Base-by-base conservation (phyloP, 2,113 vertebrate species). In the Callaeas wilsoni region DNA sequence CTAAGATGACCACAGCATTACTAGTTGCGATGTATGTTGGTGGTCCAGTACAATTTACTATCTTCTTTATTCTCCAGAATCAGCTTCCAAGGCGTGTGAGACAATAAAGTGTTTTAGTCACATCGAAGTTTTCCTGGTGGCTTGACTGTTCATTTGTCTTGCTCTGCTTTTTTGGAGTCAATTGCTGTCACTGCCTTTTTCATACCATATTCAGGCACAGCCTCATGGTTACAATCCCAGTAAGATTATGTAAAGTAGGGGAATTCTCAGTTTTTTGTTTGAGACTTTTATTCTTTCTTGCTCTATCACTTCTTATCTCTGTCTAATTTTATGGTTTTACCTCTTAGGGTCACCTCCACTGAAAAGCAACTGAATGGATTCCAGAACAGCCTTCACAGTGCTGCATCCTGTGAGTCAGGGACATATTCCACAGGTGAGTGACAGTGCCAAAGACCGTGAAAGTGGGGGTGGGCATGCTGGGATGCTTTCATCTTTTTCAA, bases 401-500 rank as follows among this genome's bases (percentile, higher is more conserved):
- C 97, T 73, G 52, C 73, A 63, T 86, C 97, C 77, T 97, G 90
- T 80, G 91, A 97, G 83, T 93, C 96, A 92, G 60, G 94, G 64
- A 60, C 93, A 85, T 96, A 91, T 82, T 95, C 98, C 64, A 77
- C 97, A 98, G 98, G 98, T 98, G 47, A 98, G 97, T 96, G 55
- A 63, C 81, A 76, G 74, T 87, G 50, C 67, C 15, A 33, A 81
- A 41, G 26, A 52, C 52, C 2, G 5, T 10, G 35, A 62, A 64
- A 26, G 71, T 25, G 25, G 52, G 49, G 39, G 65, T 84, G 67
- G 62, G 53, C 35, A 71, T 64, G 60, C 64, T 75, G 60, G 47
- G 86, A 41, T 89, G 52, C 49, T 90, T 95, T 94, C 25, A 63
- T 88, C 81, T 93, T 86, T 84, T 53, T 92, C 83, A 64, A 37